phyloP scores from a whole-genome alignment of 2,888 invertebrate genomes.

The Oxyscelio sp. region DNA sequence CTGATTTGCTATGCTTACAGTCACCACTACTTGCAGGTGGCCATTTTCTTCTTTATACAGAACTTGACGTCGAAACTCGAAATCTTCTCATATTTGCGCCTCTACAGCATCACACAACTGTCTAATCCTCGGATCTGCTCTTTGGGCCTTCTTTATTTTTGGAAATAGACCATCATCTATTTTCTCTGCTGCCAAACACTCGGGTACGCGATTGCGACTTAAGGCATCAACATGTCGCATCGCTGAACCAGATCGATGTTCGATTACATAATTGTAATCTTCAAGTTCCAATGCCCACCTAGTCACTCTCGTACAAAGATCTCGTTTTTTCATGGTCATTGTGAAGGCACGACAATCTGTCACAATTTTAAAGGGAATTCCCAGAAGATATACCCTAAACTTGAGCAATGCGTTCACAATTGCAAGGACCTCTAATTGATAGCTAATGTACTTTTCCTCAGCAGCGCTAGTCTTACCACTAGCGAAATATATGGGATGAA shows the following conservation, averaged over 20 bases:
- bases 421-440: not conserved
- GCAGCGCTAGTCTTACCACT: too few species aligned
- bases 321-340: too few species aligned
- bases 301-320: too few species aligned
- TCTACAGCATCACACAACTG: not conserved
- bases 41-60: slow-evolving; percentile 3
- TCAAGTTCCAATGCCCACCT: too few species aligned
- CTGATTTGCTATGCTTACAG: too few species aligned
- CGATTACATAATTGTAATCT: too few species aligned
- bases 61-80: not conserved
- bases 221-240: slow-evolving; percentile 15
- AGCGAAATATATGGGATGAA: too few species aligned
- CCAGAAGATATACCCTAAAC: too few species aligned
- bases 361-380: too few species aligned
- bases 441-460: not conserved
- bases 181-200: too few species aligned
- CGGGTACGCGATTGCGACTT: too few species aligned
- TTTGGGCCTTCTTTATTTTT: not conserved
- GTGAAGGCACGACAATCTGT: too few species aligned
- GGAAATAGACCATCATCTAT: slow-evolving; percentile 5
- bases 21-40: slow-evolving; percentile 4
- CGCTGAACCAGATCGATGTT: slow-evolving; percentile 8
- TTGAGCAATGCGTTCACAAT: not conserved
- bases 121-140: not conserved
- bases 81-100: not conserved